Percentiles rank a stretch among this genome's conserved stretches.
Evolutionary conservation across 2,888 invertebrate genomes (phyloP).

Genomic region (Macrophya alboannulata): DNA sequence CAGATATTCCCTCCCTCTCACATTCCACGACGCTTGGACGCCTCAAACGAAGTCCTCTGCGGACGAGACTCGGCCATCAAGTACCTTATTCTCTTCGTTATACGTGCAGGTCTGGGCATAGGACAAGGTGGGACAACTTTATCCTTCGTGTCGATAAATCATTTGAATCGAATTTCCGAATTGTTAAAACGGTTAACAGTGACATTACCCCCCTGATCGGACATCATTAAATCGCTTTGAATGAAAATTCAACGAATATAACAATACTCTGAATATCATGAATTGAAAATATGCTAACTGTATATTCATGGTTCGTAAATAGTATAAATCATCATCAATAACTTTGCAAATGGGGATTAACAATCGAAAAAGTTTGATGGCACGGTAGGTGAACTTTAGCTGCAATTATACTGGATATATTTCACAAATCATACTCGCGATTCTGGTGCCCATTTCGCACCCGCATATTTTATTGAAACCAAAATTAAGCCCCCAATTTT

Average conservation of each 20-base stretch:
- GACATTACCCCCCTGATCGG: neutral
- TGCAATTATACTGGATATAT: neutral
- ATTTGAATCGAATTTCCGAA: conserved; percentile 8
- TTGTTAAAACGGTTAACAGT: conserved; percentile 9
- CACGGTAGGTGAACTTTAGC: neutral
- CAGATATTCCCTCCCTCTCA: neutral
- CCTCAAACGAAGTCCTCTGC: conserved; percentile 32
- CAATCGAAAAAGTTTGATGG: neutral
- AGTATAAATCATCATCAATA: neutral
- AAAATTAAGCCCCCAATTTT: neutral
- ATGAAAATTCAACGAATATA: neutral
- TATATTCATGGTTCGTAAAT: neutral
- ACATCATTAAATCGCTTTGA: neutral
- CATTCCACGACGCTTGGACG: conserved; percentile 51
- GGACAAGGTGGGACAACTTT: neutral
- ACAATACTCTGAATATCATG: neutral
- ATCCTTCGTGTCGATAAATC: conserved; percentile 21
- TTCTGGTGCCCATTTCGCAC: neutral
- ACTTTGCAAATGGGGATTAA: neutral
- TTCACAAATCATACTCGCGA: neutral
- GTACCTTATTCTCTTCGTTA: conserved; percentile 31
- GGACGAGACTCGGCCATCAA: conserved; percentile 40
- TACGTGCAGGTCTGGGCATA: conserved; percentile 7
- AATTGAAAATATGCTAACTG: neutral
- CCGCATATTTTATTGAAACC: neutral